Evolutionary conservation across 2,797 vertebrate species (phyloP).

Genomic region (Chiloscyllium punctatum): DNA sequence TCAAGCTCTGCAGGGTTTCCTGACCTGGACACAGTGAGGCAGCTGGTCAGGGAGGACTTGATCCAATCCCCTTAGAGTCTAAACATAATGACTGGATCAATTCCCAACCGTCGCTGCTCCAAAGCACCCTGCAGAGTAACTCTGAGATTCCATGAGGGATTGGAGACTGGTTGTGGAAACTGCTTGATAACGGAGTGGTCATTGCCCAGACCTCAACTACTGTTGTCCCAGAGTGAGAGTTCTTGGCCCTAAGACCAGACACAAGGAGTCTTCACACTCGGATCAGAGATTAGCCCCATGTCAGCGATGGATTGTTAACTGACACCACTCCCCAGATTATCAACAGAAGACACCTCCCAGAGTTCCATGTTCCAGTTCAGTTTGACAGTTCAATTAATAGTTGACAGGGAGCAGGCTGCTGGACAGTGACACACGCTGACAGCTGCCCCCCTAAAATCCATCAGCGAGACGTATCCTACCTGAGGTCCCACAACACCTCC

Average conservation of each 20-base stretch:
- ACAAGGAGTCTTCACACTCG: too few species aligned
- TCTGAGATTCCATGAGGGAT: too few species aligned
- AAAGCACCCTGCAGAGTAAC: background rate
- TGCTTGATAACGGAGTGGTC: background rate
- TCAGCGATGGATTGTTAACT: too few species aligned
- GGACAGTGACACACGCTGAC: background rate
- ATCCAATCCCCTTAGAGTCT: background rate
- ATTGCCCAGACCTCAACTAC: background rate
- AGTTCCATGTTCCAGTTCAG: background rate
- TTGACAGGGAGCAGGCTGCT: background rate
- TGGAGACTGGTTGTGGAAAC: background rate
- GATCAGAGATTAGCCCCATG: too few species aligned
- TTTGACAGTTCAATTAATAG: background rate
- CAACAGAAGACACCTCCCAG: too few species aligned
- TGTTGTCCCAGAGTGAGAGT: too few species aligned
- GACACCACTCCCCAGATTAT: background rate
- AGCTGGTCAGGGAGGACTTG: background rate
- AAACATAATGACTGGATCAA: background rate
- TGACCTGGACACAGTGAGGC: background rate
- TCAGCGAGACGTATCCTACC: slow-evolving; percentile 53
- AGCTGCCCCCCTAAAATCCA: background rate
- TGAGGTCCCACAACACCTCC: slow-evolving; percentile 96
- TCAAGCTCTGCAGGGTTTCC: too few species aligned
- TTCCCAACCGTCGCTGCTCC: background rate
- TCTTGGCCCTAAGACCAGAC: too few species aligned